Evolutionary conservation across 2,797 vertebrate genomes (phyloP).

Genomic region (Sphenodon punctatus): DNA sequence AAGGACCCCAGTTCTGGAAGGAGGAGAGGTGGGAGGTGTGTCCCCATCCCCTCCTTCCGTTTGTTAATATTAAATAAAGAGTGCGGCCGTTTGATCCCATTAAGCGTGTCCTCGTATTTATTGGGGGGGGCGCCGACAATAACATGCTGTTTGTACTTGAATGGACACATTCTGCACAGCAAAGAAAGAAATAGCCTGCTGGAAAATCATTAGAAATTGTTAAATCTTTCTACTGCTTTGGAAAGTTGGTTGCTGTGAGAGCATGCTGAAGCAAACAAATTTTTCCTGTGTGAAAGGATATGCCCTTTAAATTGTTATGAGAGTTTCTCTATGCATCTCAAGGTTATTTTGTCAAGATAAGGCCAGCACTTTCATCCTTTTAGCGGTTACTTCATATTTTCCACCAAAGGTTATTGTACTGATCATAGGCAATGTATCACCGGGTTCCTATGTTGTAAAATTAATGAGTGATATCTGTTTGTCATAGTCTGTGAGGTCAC

Average conservation of each 20-base stretch:
- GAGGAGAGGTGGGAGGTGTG: too few species aligned
- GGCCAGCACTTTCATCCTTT: slow-evolving; percentile 17
- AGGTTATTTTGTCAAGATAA: slow-evolving; percentile 8
- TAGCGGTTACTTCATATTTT: slow-evolving; percentile 24
- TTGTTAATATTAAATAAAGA: too few species aligned
- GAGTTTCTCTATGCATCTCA: background rate
- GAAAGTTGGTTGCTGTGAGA: background rate
- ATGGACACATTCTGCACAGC: background rate
- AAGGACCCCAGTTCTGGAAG: too few species aligned
- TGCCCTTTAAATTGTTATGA: slow-evolving; percentile 1
- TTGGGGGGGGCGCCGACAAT: too few species aligned
- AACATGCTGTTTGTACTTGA: background rate
- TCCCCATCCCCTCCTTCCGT: too few species aligned
- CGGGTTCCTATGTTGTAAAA: slow-evolving; percentile 8
- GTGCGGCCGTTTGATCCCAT: too few species aligned
- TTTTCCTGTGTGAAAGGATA: background rate
- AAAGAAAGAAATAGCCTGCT: background rate
- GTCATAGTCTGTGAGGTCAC: background rate
- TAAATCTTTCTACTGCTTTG: background rate
- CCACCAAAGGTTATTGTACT: slow-evolving; percentile 16
- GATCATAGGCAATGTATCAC: slow-evolving; percentile 4
- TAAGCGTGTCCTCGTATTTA: too few species aligned
- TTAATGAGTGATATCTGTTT: slow-evolving; percentile 36
- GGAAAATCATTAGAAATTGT: background rate
- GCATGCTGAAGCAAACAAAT: background rate